These are phyloP conservation scores for Buphagus erythrorhynchus DNA, from an alignment of 2,797 vertebrate genomes.

Conservation along the genomic window DNA sequence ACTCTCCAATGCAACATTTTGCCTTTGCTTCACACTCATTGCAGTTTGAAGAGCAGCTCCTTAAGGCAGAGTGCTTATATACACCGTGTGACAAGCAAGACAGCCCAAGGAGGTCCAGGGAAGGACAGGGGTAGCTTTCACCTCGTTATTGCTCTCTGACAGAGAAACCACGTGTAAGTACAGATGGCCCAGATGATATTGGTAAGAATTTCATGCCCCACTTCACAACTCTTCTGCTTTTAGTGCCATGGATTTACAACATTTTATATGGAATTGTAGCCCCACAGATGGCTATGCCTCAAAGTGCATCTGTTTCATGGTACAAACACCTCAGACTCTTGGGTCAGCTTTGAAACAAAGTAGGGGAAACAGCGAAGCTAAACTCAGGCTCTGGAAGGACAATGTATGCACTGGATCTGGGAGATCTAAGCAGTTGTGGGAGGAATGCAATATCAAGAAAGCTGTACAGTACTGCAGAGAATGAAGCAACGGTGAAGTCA, in stretches of 20 bases:
- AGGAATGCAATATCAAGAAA: neutral
- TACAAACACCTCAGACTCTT: neutral
- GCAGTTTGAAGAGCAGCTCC: neutral
- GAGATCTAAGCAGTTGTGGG: neutral
- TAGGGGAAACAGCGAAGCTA: fast-evolving
- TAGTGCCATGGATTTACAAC: neutral
- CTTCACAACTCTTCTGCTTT: neutral
- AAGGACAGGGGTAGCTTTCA: neutral
- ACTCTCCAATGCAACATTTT: fast-evolving
- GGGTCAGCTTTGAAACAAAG: neutral
- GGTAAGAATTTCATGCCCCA: neutral
- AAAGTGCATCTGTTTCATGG: neutral
- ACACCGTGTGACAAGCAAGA: neutral
- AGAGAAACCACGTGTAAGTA: neutral
- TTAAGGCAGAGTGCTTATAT: neutral
- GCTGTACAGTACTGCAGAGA: neutral
- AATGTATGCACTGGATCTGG: neutral
- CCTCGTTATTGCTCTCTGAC: neutral
- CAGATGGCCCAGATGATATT: neutral
- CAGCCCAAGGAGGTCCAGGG: fast-evolving
- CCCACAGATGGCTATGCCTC: neutral
- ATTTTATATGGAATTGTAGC: neutral
- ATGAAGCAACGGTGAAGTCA: neutral
- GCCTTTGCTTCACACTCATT: neutral
- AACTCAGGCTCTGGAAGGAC: neutral